Evolutionary conservation across 2,888 invertebrate species (phyloP).

Genomic region (Malthinus seriepunctatus): DNA sequence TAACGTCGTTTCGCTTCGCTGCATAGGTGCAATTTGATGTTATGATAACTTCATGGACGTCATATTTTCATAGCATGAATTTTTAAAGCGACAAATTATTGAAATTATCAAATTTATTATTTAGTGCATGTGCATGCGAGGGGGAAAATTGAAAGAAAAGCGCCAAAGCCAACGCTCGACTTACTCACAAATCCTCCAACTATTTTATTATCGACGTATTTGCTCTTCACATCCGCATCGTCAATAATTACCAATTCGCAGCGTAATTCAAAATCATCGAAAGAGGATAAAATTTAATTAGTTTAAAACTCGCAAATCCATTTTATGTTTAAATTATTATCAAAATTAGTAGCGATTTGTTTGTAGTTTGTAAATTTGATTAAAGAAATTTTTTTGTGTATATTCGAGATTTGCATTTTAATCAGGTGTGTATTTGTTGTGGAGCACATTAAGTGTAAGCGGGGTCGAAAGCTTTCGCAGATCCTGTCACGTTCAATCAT

Average conservation of each 20-base stretch:
- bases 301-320: no score
- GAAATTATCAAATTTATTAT: no score
- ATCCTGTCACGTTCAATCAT: constrained; percentile 29
- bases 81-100: constrained; percentile 15
- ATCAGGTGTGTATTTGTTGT: not conserved
- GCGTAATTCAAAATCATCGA: no score
- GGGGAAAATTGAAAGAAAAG: no score
- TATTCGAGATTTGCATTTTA: constrained; percentile 5
- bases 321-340: no score
- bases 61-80: constrained; percentile 20
- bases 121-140: no score
- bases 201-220: no score
- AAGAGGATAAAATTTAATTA: no score
- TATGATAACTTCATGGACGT: constrained; percentile 28
- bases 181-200: not conserved
- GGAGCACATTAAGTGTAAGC: not conserved
- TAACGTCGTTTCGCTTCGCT: constrained; percentile 50
- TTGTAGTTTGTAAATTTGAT: no score
- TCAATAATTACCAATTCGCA: no score
- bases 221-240: not conserved
- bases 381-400: not conserved
- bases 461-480: constrained; percentile 7
- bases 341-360: no score
- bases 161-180: no score
- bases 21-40: constrained; percentile 43